Evolutionary conservation across 2,113 vertebrate genomes (phyloP).

Genomic region (Vidua macroura): DNA sequence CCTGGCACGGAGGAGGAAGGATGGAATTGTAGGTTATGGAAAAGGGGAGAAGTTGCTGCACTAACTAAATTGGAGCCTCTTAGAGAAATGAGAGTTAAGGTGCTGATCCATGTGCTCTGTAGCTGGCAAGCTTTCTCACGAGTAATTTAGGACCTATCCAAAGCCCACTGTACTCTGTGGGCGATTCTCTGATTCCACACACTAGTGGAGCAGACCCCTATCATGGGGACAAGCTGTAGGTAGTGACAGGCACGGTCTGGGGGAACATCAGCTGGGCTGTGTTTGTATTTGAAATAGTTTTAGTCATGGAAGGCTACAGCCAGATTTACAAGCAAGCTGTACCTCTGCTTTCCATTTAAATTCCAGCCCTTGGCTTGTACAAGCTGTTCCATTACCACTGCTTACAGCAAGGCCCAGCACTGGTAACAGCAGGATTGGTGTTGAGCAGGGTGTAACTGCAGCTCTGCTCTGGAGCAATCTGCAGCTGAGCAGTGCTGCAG

Average conservation of each 20-base stretch:
- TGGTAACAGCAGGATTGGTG: not conserved
- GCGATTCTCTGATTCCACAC: not conserved
- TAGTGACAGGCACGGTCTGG: not conserved
- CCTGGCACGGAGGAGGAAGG: not conserved
- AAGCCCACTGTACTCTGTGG: not conserved
- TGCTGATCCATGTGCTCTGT: not conserved
- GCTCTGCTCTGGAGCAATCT: not conserved
- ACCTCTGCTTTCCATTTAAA: not conserved
- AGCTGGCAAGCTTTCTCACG: not conserved
- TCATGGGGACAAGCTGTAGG: not conserved
- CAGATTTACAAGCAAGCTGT: not conserved
- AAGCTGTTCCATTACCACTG: not conserved
- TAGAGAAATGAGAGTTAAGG: not conserved
- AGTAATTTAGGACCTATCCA: not conserved
- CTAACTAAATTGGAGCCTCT: not conserved
- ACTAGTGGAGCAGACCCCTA: not conserved
- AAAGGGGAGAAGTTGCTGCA: not conserved
- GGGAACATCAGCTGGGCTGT: not conserved
- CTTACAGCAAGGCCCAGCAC: accelerated
- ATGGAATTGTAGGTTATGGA: not conserved
- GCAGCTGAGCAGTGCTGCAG: not conserved
- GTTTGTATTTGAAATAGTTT: not conserved
- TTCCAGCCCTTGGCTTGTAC: not conserved
- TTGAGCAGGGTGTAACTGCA: not conserved
- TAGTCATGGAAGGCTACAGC: not conserved